phyloP scores from a whole-genome alignment of 1,140 invertebrate species.

The Diorhabda elongata region DNA sequence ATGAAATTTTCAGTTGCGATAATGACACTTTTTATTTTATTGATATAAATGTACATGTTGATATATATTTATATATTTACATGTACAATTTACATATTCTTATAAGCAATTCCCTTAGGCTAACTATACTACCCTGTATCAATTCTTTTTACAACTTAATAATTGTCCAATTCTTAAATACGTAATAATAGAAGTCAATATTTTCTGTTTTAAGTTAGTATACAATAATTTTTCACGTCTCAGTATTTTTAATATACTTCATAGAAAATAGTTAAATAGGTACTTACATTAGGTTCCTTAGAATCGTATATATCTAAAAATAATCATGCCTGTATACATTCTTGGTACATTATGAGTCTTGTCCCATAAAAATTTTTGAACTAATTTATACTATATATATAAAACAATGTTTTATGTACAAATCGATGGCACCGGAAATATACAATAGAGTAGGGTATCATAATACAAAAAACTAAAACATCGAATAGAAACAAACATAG shows the following conservation, averaged over 20 bases:
- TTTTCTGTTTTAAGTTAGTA: not conserved
- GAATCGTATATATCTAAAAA: conserved; percentile 31
- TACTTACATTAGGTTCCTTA: conserved; percentile 8
- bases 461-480: too few species aligned
- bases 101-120: too few species aligned
- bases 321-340: conserved; percentile 34
- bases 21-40: too few species aligned
- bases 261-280: conserved; percentile 30
- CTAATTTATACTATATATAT: conserved; percentile 25
- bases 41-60: too few species aligned
- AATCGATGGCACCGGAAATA: conserved; percentile 28
- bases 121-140: too few species aligned
- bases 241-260: not conserved
- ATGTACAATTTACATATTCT: too few species aligned
- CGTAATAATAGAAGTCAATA: not conserved
- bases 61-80: too few species aligned
- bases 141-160: not conserved
- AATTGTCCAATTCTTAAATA: not conserved
- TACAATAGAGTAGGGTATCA: not conserved
- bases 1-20: too few species aligned
- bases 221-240: not conserved
- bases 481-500: too few species aligned
- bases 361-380: conserved; percentile 12
- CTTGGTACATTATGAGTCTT: conserved; percentile 32
- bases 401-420: conserved; percentile 30